Evolutionary conservation across 2,888 invertebrate genomes (phyloP), one percentile per base, ranked within the genome.

Genomic region (Siphlonurus alternatus): DNA sequence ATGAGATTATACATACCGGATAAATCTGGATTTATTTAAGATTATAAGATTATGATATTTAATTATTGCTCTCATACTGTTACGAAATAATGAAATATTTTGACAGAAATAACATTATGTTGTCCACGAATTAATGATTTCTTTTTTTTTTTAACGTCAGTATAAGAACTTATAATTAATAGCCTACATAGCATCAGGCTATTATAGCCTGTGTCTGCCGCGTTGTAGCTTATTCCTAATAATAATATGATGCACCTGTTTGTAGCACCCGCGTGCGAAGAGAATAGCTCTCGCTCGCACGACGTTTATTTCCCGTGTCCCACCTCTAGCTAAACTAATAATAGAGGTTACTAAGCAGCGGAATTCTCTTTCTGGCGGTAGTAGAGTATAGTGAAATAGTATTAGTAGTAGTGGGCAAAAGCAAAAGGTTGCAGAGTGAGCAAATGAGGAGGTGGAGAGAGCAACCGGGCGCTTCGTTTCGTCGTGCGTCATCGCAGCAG

Each of bases 401-500:
- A 19, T n/a, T 18, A 2, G 53, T 53, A 18, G 18, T n/a, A 53
- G 53, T n/a, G 53, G 19, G 53, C 1, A 22, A 59, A 22, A 22
- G 59, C 20, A 22, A 59, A 22, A 22, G 59, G 1, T 20, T 2
- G 59, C 1, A 59, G 59, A 59, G 59, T 15, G 53, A 2, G 53
- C 18, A 53, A n/a, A n/a, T n/a, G 2, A 53, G 53, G 19, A 19
- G 19, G 53, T n/a, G 53, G 2, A 2, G 53, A 2, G 1, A 59
- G 59, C 20, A 59, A 2, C 18, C 1, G 2, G 18, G 20, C 1
- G 24, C 56, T 18, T 24, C 25, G 25, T 59, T 56, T 25, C 63
- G 56, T 63, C 59, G 63, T 63, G 56, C 56, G 54, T 54, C 63
- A 59, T 63, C 59, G 23, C 38, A 56, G 59, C 59, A 63, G 59